phyloP scores from a whole-genome alignment of 2,888 invertebrate genomes.

The Trissolcus brochymenae region DNA sequence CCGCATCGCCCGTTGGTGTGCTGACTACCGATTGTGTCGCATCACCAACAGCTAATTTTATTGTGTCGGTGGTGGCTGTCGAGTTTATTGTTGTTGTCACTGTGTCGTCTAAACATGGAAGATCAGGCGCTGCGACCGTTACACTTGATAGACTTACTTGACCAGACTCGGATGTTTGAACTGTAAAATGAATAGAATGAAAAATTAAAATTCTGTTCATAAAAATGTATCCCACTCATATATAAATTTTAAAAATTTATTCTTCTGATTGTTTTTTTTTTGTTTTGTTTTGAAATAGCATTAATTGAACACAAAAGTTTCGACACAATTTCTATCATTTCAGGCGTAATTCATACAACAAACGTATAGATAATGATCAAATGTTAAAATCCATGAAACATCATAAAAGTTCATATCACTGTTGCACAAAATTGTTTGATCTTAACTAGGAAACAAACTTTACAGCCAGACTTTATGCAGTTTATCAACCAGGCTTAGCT shows the following conservation, averaged over 20 bases:
- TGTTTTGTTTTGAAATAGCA: background rate
- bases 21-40: slow-evolving; percentile 50
- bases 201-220: background rate
- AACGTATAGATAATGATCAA: no score
- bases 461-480: no score
- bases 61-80: slow-evolving; percentile 29
- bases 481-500: no score
- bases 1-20: slow-evolving; percentile 53
- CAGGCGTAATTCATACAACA: background rate
- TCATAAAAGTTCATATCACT: no score
- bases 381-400: no score
- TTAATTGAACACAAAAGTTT: background rate
- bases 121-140: slow-evolving; percentile 67
- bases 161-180: slow-evolving; percentile 73
- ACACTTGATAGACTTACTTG: slow-evolving; percentile 66
- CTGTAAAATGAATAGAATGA: slow-evolving; percentile 53
- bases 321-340: background rate
- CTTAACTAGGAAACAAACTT: no score
- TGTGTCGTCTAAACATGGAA: slow-evolving; percentile 73
- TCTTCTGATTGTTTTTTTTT: no score
- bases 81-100: slow-evolving; percentile 35
- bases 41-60: slow-evolving; percentile 50
- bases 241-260: background rate
- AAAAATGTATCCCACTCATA: background rate
- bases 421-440: no score